phyloP scores from a whole-genome alignment of 2,113 vertebrate genomes.

The Craseonycteris thonglongyai region DNA sequence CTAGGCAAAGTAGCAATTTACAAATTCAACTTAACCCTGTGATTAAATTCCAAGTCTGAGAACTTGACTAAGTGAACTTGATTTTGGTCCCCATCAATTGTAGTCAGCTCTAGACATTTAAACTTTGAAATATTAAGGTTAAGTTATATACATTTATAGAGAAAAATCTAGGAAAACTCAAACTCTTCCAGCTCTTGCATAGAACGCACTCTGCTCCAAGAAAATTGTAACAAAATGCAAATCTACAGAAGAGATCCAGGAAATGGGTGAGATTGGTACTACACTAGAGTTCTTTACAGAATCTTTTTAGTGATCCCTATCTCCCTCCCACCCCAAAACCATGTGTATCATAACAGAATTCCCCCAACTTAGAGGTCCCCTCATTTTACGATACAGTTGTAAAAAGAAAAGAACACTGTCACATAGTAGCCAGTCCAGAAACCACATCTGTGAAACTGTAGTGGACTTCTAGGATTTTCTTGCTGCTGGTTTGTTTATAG shows the following conservation, averaged over 20 bases:
- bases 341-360: background rate
- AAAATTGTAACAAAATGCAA: background rate
- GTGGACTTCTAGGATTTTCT: background rate
- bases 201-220: background rate
- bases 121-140: background rate
- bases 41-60: slow-evolving; percentile 8
- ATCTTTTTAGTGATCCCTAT: background rate
- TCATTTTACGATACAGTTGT: background rate
- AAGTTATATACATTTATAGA: background rate
- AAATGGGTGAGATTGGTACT: background rate
- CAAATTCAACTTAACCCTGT: background rate
- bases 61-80: background rate
- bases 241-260: background rate
- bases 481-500: background rate
- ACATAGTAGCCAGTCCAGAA: background rate
- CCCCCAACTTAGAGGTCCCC: background rate
- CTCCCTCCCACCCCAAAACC: background rate
- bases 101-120: background rate
- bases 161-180: background rate
- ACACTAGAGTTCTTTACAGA: background rate
- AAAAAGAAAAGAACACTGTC: background rate
- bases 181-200: background rate
- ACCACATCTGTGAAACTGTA: background rate
- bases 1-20: background rate
- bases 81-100: background rate